A percentile compares a stretch with the other conserved stretches of the same genome.
Evolutionary conservation across 2,888 invertebrate genomes (phyloP).

Genomic region (Andrena trimmerana): DNA sequence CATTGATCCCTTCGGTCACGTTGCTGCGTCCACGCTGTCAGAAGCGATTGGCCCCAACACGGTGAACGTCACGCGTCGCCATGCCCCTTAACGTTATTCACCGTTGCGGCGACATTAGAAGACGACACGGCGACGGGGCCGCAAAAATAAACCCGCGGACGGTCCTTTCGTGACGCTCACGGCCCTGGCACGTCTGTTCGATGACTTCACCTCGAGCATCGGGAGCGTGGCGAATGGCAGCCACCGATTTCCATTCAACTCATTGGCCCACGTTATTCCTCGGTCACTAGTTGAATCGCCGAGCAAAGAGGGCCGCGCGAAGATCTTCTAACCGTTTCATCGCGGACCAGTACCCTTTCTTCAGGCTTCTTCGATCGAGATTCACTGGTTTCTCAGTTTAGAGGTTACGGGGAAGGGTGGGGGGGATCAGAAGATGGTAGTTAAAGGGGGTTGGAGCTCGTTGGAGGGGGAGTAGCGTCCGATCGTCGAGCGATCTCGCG

Average conservation of each 20-base stretch:
- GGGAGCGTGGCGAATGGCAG: not conserved
- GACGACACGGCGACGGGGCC: constrained; percentile 29
- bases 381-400: not conserved
- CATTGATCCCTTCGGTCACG: constrained; percentile 38
- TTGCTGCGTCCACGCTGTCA: not conserved
- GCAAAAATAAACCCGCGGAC: constrained; percentile 53
- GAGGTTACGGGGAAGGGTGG: not conserved
- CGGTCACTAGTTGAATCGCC: not conserved
- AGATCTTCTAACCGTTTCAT: not conserved
- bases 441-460: not conserved
- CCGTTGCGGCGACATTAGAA: constrained; percentile 8
- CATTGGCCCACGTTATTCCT: not conserved
- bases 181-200: constrained; percentile 56
- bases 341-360: not conserved
- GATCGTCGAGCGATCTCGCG: constrained; percentile 62
- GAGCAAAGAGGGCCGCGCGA: not conserved
- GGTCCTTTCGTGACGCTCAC: constrained; percentile 35
- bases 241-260: not conserved
- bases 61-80: constrained; percentile 14
- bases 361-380: not conserved
- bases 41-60: too few species aligned
- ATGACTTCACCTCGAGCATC: constrained; percentile 30
- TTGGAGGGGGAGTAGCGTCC: constrained; percentile 49
- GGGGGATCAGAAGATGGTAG: not conserved
- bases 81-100: constrained; percentile 15